A percentile compares a stretch with the other conserved stretches of the same genome.
phyloP scores from a whole-genome alignment of 1,140 invertebrate species.

The Antheraea mylitta region DNA sequence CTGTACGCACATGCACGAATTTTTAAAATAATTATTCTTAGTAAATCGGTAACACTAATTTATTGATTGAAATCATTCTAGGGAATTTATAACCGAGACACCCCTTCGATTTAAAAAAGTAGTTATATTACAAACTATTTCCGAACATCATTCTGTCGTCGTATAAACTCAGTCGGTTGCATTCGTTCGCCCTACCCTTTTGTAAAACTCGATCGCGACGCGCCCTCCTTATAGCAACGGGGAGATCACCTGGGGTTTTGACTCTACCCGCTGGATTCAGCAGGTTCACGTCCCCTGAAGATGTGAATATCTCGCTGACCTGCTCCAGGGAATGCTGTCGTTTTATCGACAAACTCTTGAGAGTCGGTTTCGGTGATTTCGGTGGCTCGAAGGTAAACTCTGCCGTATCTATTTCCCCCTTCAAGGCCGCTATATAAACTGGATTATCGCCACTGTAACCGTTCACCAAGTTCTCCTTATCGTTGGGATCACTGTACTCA shows the following conservation, averaged over 20 bases:
- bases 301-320: slow-evolving; percentile 84
- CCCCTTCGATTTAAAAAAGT: too few species aligned
- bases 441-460: slow-evolving; percentile 68
- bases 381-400: slow-evolving; percentile 43
- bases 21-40: too few species aligned
- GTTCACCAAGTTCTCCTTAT: slow-evolving; percentile 62
- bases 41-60: too few species aligned
- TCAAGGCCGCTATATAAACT: slow-evolving; percentile 63
- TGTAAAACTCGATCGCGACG: slow-evolving; percentile 76
- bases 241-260: slow-evolving; percentile 90
- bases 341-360: slow-evolving; percentile 63
- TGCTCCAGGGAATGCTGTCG: slow-evolving; percentile 84
- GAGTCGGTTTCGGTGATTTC: slow-evolving; percentile 50
- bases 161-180: slow-evolving; percentile 88
- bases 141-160: slow-evolving; percentile 91
- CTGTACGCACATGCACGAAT: too few species aligned
- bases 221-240: slow-evolving; percentile 85
- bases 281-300: slow-evolving; percentile 80
- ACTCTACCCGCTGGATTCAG: slow-evolving; percentile 87
- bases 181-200: slow-evolving; percentile 64
- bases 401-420: slow-evolving; percentile 52
- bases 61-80: too few species aligned
- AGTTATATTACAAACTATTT: slow-evolving; percentile 60
- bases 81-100: too few species aligned
- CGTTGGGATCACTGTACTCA: slow-evolving; percentile 66